These are phyloP conservation scores for Cynoglossus semilaevis DNA, from an alignment of 2,113 vertebrate genomes.

Conservation along the genomic window DNA sequence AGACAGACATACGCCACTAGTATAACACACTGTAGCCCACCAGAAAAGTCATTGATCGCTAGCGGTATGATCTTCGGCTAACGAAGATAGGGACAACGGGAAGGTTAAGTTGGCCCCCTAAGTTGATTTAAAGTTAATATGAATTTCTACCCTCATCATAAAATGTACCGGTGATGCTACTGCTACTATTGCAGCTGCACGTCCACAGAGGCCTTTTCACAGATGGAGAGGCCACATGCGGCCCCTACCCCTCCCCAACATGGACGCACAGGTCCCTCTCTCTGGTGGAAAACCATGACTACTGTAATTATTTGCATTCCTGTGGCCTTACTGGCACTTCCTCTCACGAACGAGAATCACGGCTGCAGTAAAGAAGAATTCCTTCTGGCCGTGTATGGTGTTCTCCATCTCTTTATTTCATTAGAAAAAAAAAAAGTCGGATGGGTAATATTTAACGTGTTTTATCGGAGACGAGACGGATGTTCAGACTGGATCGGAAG, in stretches of 20 bases:
- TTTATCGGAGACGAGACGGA: neutral
- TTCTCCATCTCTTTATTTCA: neutral
- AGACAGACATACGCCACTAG: too few species aligned
- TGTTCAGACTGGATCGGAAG: neutral
- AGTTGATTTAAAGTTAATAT: neutral
- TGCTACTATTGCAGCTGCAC: neutral
- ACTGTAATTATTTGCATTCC: constrained; percentile 21
- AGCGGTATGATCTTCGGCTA: too few species aligned
- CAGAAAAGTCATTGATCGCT: too few species aligned
- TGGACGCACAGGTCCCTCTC: constrained; percentile 2
- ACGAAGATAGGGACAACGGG: too few species aligned
- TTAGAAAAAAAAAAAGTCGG: too few species aligned
- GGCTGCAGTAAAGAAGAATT: constrained; percentile 13
- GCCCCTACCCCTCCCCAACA: neutral
- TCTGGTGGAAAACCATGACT: constrained; percentile 11
- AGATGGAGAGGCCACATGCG: neutral
- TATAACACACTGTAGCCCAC: too few species aligned
- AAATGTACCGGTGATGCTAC: neutral
- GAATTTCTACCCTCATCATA: neutral
- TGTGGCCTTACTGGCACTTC: constrained; percentile 24
- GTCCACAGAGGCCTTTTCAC: neutral
- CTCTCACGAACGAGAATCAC: constrained; percentile 8
- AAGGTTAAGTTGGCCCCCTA: too few species aligned
- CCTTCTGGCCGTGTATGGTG: neutral
- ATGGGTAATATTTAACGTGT: neutral